Base-by-base conservation (phyloP, 2,113 vertebrate species). In the Tichodroma muraria region DNA sequence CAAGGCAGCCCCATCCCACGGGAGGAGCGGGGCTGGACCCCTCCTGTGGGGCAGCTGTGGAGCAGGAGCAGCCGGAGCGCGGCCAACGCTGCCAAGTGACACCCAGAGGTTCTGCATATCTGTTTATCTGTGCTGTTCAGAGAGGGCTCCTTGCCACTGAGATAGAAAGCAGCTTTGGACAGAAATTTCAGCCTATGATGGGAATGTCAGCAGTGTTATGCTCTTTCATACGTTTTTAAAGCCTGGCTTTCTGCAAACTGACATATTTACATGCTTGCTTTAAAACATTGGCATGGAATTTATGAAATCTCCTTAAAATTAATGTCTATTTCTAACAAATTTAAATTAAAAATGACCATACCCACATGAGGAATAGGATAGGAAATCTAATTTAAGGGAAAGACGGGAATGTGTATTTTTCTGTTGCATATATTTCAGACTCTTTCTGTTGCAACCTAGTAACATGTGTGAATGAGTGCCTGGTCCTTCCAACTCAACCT, bases 261-360 rank as follows among this genome's bases (percentile, higher is more conserved):
- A 94, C 88, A 92, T 94, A 94, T 95, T 96, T 96, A 95, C 91
- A 94, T 93, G 92, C 85, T 94, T 66, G 86, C 90, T 94, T 96
- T 80, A 28, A 80, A 95, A 87, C 76, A 93, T 69, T 92, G 94
- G 89, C 94, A 92, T 53, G 65, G 65, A 87, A 94, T 80, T 93
- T 94, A 95, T 92, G 94, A 91, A 95, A 85, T 88, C 17, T 52
- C 89, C 71, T 79, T 76, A 94, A 96, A 97, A 95, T 94, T 94
- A 95, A 96, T 93, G 90, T 88, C 90, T 93, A 80, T 89, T 94
- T 88, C 92, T 92, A 92, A 93, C 77, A 92, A 88, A 95, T 95
- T 96, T 90, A 94, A 93, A 94, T 95, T 86, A 88, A 94, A 94
- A 96, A 71, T 96, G 93, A 88, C 79, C 80, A 3, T 95, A 79